Conservation (phyloP, 53 echinoderm and acorn worm species). For the Astropecten irregularis region DNA sequence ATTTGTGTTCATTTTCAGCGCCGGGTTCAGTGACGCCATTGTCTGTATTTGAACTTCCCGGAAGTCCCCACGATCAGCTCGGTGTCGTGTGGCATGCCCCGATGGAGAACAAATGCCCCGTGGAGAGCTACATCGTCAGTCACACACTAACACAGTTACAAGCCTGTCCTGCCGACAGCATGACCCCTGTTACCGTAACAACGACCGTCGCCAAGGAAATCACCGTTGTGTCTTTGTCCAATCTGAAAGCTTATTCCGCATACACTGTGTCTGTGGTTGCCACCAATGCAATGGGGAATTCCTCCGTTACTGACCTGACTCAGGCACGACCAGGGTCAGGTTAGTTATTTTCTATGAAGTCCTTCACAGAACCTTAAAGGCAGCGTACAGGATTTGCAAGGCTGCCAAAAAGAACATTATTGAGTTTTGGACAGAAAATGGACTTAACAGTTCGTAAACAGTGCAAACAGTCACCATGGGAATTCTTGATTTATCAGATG, state of each 20-base stretch:
- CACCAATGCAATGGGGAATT: neutral
- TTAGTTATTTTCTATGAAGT: no score
- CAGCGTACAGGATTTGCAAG: no score
- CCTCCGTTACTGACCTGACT: no score
- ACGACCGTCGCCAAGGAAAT: no score
- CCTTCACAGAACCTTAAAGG: no score
- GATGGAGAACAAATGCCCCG: slow-evolving; percentile 36
- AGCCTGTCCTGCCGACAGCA: neutral
- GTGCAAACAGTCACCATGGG: no score
- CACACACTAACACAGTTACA: neutral
- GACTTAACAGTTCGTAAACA: no score
- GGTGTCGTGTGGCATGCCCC: slow-evolving; percentile 15
- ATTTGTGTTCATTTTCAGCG: no score
- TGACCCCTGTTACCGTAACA: neutral
- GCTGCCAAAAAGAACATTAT: no score
- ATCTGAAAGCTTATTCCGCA: neutral
- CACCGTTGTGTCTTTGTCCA: neutral
- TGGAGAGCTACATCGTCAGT: slow-evolving; percentile 31
- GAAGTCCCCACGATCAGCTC: neutral
- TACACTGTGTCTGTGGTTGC: slow-evolving; percentile 23
- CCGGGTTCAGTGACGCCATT: neutral
- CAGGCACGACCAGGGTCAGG: no score
- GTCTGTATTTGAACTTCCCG: neutral
- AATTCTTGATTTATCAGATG: no score
- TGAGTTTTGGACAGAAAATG: no score